A percentile compares a stretch with the other conserved stretches of the same genome.
phyloP scores from a whole-genome alignment of 1,140 invertebrate genomes.

The Brachionus koreanus region DNA sequence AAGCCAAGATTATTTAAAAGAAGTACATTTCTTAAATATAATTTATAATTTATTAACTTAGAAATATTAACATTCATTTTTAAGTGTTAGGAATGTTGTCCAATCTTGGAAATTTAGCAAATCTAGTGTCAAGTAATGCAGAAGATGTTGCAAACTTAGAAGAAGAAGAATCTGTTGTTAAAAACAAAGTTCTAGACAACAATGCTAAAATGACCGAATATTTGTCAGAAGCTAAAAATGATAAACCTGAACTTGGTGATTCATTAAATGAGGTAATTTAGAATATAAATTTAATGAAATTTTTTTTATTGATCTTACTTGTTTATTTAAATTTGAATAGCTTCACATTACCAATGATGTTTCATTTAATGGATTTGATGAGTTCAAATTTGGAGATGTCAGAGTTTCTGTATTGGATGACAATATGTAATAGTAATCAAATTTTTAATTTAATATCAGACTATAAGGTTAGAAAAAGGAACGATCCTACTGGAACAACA shows the following conservation, averaged over 20 bases:
- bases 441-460: not conserved
- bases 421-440: not conserved
- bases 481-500: slow-evolving; percentile 23
- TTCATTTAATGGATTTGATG: slow-evolving; percentile 40
- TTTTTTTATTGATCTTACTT: not conserved
- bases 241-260: not conserved
- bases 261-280: not conserved
- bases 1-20: not conserved
- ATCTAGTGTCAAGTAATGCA: not conserved
- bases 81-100: not conserved
- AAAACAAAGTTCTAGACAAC: not conserved
- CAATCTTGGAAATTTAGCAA: not conserved
- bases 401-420: slow-evolving; percentile 21
- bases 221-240: not conserved
- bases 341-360: slow-evolving; percentile 38
- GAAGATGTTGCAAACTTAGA: not conserved
- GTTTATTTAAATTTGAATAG: not conserved
- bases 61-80: not conserved
- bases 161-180: not conserved
- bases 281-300: not conserved
- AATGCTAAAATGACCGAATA: not conserved
- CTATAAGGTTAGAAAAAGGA: not conserved
- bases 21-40: not conserved
- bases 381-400: slow-evolving; percentile 40
- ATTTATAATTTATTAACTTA: not conserved